Evolutionary conservation across 2,113 vertebrate genomes (phyloP), one percentile per base, ranked within the genome.

Genomic region (Morphnarchus princeps): DNA sequence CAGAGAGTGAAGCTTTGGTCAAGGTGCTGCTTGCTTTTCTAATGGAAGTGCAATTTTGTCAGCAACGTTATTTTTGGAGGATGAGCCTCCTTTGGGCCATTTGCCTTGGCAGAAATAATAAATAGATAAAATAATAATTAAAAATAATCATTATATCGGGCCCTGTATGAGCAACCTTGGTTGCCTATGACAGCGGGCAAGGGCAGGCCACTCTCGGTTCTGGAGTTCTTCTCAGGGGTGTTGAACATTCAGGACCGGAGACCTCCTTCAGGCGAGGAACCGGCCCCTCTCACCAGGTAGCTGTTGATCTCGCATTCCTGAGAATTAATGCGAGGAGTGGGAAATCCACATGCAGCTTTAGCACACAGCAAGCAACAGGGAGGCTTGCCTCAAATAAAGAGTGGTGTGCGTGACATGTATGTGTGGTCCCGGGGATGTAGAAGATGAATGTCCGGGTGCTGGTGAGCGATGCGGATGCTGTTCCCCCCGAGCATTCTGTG

Each of bases 381-480:
- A 76, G 26, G 16, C 34, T 90, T 62, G 15, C 52, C 78, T 47
- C 36, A 14, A 22, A 43, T 59, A 24, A 50, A 16, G 31, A 82
- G 65, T n/a, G 19, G 34, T 1, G 1, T 74, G 26, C 2, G 11
- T 88, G 38, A 49, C 0, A 0, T 63, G 24, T 55, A 5, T 17
- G 1, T 29, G 17, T 43, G n/a, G 38, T 82, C 40, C 42, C 18
- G 19, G 24, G 17, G 5, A 42, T 43, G n/a, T 16, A 54, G 79
- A 40, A 73, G 8, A 11, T 28, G 24, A 49, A 31, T 70, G 17
- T 36, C 34, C 0, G 0, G 11, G n/a, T 73, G 22, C n/a, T 76
- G 45, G 25, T 79, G 74, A 62, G 74, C 0, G 1, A 31, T 82
- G 22, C 1, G 4, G 42, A 22, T 3, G 0, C 11, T 50, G 43